These are phyloP conservation scores for Drosophila ezoana DNA, from an alignment of 2,888 invertebrate genomes.

Conservation along the genomic window DNA sequence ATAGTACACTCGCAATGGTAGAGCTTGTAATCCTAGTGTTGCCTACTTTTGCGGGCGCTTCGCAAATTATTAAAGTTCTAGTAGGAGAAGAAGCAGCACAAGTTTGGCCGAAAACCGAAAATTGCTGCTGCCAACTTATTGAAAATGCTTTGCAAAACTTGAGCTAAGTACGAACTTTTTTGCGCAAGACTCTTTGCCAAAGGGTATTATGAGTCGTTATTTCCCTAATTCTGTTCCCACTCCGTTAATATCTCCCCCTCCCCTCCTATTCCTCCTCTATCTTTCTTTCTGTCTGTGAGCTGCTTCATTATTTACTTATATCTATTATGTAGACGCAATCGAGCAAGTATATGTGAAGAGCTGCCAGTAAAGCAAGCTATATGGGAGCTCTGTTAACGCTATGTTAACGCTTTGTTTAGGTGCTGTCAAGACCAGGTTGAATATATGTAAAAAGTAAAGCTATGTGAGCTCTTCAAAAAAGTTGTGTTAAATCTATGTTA, in stretches of 20 bases:
- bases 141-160: constrained; percentile 51
- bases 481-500: neutral
- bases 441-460: neutral
- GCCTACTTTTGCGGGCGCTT: constrained; percentile 44
- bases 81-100: constrained; percentile 5
- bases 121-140: constrained; percentile 53
- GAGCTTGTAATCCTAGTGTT: constrained; percentile 23
- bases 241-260: neutral
- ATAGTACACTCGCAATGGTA: constrained; percentile 1
- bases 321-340: no score
- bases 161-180: constrained; percentile 26
- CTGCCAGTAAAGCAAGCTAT: no score
- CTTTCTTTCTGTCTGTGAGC: neutral
- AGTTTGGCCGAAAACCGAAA: constrained; percentile 32
- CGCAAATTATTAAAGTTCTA: constrained; percentile 47
- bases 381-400: no score
- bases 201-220: constrained; percentile 14
- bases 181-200: constrained; percentile 1
- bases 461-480: neutral
- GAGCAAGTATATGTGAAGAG: no score
- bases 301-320: no score
- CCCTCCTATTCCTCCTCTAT: neutral
- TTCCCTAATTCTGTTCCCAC: neutral
- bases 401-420: no score
- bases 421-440: no score